These are phyloP conservation scores for Circaetus gallicus DNA, from an alignment of 2,113 vertebrate genomes.

Conservation along the genomic window DNA sequence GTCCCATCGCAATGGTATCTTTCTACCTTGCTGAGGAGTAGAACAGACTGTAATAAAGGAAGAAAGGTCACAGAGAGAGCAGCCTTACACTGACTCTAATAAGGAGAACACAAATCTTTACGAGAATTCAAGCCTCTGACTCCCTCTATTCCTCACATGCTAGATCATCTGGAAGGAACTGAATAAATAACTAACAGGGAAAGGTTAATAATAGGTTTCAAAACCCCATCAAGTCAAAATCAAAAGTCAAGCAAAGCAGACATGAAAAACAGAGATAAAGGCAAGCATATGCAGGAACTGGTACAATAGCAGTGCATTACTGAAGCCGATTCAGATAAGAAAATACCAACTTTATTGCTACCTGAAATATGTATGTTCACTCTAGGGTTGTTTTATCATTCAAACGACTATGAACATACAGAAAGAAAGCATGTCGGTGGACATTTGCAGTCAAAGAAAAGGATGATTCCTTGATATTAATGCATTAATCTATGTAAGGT, in stretches of 20 bases:
- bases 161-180: not conserved
- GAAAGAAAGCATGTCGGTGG: not conserved
- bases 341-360: not conserved
- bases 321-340: not conserved
- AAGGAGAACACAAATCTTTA: not conserved
- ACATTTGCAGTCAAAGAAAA: not conserved
- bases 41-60: not conserved
- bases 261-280: not conserved
- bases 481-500: not conserved
- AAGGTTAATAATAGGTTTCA: slow-evolving; percentile 7
- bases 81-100: not conserved
- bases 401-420: not conserved
- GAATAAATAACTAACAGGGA: not conserved
- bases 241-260: not conserved
- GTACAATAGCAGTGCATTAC: not conserved
- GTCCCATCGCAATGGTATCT: not conserved
- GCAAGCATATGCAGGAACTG: not conserved
- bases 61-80: not conserved
- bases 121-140: not conserved
- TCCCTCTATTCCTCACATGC: not conserved
- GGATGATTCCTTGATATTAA: not conserved
- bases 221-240: not conserved
- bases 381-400: not conserved
- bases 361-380: not conserved
- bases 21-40: not conserved